Evolutionary conservation across 2,888 invertebrate genomes (phyloP).

Genomic region (Nomada fabriciana): DNA sequence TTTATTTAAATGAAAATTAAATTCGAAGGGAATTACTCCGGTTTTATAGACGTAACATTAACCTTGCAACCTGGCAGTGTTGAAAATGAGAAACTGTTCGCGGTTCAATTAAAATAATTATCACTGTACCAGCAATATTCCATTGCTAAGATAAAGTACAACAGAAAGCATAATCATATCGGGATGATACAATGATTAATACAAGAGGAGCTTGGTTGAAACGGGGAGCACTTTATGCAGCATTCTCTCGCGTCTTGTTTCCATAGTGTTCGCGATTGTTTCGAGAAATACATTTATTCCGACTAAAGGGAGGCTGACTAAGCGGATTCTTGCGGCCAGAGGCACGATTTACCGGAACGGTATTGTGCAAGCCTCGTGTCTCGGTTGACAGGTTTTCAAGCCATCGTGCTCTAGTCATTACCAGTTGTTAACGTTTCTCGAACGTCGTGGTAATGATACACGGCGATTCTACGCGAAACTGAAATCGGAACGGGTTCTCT

Average conservation of each 20-base stretch:
- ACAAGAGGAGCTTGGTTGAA: neutral
- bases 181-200: too few species aligned
- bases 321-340: constrained; percentile 64
- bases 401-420: constrained; percentile 61
- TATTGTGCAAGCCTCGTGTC: constrained; percentile 67
- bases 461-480: constrained; percentile 59
- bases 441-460: constrained; percentile 66
- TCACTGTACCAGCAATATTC: too few species aligned
- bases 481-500: constrained; percentile 49
- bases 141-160: too few species aligned
- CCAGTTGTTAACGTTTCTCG: constrained; percentile 62
- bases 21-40: too few species aligned
- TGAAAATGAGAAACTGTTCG: too few species aligned
- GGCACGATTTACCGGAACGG: constrained; percentile 62
- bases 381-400: constrained; percentile 73
- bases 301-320: constrained; percentile 68
- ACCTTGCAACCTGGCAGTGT: too few species aligned
- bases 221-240: neutral
- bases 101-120: too few species aligned
- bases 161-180: too few species aligned
- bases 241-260: constrained; percentile 13
- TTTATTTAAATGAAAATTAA: too few species aligned
- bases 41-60: too few species aligned
- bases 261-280: constrained; percentile 47
- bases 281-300: constrained; percentile 60